Evolutionary conservation across 1,140 invertebrate genomes (phyloP).

Genomic region (Coenobita brevimanus): DNA sequence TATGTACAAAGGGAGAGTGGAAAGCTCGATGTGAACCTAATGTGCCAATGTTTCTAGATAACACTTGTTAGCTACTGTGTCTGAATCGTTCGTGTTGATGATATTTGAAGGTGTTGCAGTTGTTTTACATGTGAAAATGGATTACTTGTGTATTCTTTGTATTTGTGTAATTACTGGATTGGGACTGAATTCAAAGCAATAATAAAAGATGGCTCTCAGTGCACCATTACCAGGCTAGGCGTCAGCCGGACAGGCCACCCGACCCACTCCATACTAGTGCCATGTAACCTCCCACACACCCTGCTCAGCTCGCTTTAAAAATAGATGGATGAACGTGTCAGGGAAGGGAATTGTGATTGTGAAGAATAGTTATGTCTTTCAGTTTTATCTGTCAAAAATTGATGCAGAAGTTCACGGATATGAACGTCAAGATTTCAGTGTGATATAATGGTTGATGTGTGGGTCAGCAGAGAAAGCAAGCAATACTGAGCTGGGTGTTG

Average conservation of each 20-base stretch:
- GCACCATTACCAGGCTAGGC: constrained; percentile 29
- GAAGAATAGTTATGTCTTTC: too few relatives aligned
- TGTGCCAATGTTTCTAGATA: constrained; percentile 66
- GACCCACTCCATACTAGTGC: too few relatives aligned
- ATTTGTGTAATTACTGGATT: constrained; percentile 61
- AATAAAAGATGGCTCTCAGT: constrained; percentile 60
- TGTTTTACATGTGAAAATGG: constrained; percentile 66
- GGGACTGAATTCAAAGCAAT: constrained; percentile 64
- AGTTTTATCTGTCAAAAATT: too few relatives aligned
- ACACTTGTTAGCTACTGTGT: constrained; percentile 66
- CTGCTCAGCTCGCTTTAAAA: too few relatives aligned
- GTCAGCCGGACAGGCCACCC: neutral
- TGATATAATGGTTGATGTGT: too few relatives aligned
- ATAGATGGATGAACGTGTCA: too few relatives aligned
- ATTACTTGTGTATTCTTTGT: constrained; percentile 61
- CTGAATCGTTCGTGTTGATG: constrained; percentile 65
- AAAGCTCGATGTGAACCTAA: constrained; percentile 64
- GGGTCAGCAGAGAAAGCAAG: too few relatives aligned
- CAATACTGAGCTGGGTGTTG: too few relatives aligned
- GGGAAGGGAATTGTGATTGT: too few relatives aligned
- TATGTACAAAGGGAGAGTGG: constrained; percentile 66
- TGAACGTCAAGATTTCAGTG: too few relatives aligned
- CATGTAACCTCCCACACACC: too few relatives aligned
- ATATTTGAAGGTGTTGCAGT: constrained; percentile 66
- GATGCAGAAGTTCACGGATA: too few relatives aligned